phyloP scores from a whole-genome alignment of 64 coral and sea anemone species.

The Actinia tenebrosa region DNA sequence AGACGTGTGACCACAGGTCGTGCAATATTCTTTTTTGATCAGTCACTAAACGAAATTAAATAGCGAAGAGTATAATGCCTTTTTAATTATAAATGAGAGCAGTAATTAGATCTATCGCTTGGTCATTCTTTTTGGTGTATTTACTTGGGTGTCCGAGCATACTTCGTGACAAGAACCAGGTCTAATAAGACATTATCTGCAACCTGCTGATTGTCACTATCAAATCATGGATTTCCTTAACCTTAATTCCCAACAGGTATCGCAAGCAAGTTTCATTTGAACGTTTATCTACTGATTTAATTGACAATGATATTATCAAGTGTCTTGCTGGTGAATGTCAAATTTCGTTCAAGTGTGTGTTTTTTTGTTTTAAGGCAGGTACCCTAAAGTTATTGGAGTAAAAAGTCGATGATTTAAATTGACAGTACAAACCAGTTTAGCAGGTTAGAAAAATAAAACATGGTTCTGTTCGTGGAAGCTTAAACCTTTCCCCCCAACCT shows the following conservation, averaged over 20 bases:
- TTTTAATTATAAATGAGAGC: not conserved
- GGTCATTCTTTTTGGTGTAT: not conserved
- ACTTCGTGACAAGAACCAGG: not conserved
- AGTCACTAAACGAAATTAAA: not conserved
- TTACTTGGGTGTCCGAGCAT: not conserved
- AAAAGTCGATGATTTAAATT: not conserved
- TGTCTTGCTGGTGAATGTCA: not conserved
- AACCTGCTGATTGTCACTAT: not conserved
- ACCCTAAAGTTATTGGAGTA: not conserved
- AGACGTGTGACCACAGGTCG: not conserved
- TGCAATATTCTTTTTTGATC: not conserved
- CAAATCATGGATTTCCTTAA: not conserved
- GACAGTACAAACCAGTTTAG: not conserved
- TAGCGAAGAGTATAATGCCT: not conserved
- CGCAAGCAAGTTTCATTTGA: not conserved
- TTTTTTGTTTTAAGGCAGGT: not conserved
- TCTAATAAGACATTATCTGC: not conserved
- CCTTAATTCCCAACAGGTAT: not conserved
- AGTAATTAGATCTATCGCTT: not conserved
- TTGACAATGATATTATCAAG: not conserved
- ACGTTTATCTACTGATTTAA: not conserved
- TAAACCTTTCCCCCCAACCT: not conserved
- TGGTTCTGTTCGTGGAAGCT: not conserved
- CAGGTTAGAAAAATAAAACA: not conserved
- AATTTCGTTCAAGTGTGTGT: not conserved